Base-by-base conservation (phyloP, 2,797 vertebrate genomes). In the Melanitta fusca region DNA sequence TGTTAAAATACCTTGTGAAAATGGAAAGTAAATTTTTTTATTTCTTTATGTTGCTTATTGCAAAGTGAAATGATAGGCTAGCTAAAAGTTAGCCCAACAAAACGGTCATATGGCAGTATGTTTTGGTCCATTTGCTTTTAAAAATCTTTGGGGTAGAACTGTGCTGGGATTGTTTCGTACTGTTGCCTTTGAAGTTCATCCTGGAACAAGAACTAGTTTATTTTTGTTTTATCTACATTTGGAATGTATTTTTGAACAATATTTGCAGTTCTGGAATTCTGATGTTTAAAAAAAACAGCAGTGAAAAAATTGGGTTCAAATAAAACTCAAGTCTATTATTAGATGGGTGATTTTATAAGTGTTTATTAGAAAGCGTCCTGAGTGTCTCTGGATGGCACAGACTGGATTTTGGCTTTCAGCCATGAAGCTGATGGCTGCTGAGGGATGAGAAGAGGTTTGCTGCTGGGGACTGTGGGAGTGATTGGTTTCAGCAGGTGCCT, bases 401-500 rank as follows among this genome's bases (percentile, higher is more conserved):
- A 11, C 64, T 89, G 54, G 10, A 12, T 88, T 84, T 82, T 93
- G 82, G 85, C 51, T 61, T 58, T 57, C 4, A 5, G 39, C 68
- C 5, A 0, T 2, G 14, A 47, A 22, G 80, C 47, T 64, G 65
- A 13, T 74, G 24, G 49, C 75, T 89, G 68, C 11, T 2, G 36
- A 62, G 83, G 53, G 56, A 24, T 0, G 8, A 71, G 36, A 45
- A 53, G 49, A 74, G 78, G 16, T 69, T 80, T 87, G 62, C 58
- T 89, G 58, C 28, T 1, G 25, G 24, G 45, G 32, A 7, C 79
- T 81, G 75, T 0, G 8, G 89, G 61, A 66, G 41, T 95, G 96
- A 96, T 73, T 89, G 85, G 54, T 66, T 80, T 92, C 51, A 45
- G 85, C 93, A 96, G 94, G 92, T 95, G 93, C 54, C 41, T 80